Percentiles rank a stretch among this genome's conserved stretches.
These are phyloP conservation scores for Pherbina coryleti DNA, from an alignment of 2,888 invertebrate genomes.

Conservation along the genomic window DNA sequence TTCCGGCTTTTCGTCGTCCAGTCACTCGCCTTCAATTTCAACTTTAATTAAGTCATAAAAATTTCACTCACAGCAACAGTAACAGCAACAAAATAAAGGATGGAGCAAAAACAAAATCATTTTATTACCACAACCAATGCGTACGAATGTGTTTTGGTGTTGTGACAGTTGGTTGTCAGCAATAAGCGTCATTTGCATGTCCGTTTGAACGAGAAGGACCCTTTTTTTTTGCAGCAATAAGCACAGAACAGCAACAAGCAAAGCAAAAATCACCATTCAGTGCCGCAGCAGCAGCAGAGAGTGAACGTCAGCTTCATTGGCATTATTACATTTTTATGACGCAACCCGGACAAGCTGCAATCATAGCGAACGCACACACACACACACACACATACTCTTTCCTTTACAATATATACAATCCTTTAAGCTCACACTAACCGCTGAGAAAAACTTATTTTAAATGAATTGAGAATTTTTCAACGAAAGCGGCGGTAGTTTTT, in stretches of 20 bases:
- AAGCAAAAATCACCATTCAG: background rate
- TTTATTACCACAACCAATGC: slow-evolving; percentile 1
- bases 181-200: slow-evolving; percentile 21
- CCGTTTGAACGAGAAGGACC: background rate
- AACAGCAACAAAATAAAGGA: background rate
- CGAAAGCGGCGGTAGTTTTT: background rate
- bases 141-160: background rate
- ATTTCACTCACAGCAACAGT: background rate
- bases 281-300: background rate
- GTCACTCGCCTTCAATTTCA: slow-evolving; percentile 7
- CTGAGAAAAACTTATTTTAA: slow-evolving; percentile 6
- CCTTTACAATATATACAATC: background rate
- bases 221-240: slow-evolving; percentile 3
- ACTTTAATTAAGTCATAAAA: slow-evolving; percentile 23
- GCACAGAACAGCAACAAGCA: background rate
- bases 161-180: slow-evolving; percentile 16
- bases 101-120: background rate
- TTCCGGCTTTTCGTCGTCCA: background rate
- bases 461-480: background rate
- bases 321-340: slow-evolving; percentile 16
- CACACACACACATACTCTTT: background rate
- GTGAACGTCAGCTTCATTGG: background rate
- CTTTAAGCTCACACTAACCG: background rate
- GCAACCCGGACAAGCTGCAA: background rate
- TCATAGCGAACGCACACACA: background rate